Evolutionary conservation across 2,888 invertebrate species (phyloP).

Genomic region (Plebejus melissa): DNA sequence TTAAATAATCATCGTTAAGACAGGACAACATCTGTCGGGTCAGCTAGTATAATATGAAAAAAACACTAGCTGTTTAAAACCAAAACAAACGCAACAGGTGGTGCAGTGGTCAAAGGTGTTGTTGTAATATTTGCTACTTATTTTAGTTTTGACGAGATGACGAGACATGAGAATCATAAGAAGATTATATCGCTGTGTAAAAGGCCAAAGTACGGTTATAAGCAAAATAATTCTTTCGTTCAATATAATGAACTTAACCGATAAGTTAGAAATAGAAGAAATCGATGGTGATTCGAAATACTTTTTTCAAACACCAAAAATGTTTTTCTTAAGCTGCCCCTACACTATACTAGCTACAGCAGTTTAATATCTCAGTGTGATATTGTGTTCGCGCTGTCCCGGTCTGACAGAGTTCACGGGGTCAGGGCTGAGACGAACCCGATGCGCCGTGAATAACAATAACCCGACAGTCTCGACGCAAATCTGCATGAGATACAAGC

Average conservation of each 20-base stretch:
- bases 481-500: constrained; percentile 55
- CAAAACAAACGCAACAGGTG: too few species aligned
- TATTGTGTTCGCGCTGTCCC: constrained; percentile 38
- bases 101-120: too few species aligned
- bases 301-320: neutral
- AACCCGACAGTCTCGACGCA: constrained; percentile 47
- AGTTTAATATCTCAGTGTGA: neutral
- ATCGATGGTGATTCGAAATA: neutral
- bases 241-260: neutral
- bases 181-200: too few species aligned
- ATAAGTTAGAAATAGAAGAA: neutral
- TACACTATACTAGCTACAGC: neutral
- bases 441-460: constrained; percentile 67
- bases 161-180: too few species aligned
- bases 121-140: too few species aligned
- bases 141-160: too few species aligned
- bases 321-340: neutral
- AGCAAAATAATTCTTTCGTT: too few species aligned
- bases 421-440: constrained; percentile 63
- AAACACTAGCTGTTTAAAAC: too few species aligned
- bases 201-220: too few species aligned
- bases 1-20: too few species aligned
- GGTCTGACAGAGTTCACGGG: constrained; percentile 67
- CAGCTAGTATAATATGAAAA: too few species aligned
- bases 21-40: too few species aligned